Evolutionary conservation across 2,113 vertebrate genomes (phyloP).

Genomic region (Plestiodon gilberti): DNA sequence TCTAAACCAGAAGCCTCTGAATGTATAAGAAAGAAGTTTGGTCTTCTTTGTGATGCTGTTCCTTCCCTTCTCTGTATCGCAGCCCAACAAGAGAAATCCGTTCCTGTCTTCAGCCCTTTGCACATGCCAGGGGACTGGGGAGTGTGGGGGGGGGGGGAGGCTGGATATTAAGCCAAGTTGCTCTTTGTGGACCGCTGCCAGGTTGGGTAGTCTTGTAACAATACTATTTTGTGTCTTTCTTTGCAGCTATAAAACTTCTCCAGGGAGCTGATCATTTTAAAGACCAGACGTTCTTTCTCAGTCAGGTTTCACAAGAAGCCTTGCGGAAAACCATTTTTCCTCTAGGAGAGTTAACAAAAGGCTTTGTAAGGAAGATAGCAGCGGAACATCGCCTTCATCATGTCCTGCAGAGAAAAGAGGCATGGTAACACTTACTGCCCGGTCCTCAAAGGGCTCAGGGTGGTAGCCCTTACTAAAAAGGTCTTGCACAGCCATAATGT

Average conservation of each 20-base stretch:
- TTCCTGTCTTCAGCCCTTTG: too few relatives aligned
- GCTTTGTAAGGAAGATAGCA: slow-evolving; percentile 92
- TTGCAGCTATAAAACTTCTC: slow-evolving; percentile 86
- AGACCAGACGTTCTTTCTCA: slow-evolving; percentile 99
- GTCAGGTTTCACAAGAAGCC: slow-evolving; percentile 93
- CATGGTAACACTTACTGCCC: slow-evolving; percentile 70
- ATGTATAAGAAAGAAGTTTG: too few relatives aligned
- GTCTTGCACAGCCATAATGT: background rate
- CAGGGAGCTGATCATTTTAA: slow-evolving; percentile 89
- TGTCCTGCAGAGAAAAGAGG: slow-evolving; percentile 94
- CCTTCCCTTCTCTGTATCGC: too few relatives aligned
- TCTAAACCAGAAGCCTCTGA: too few relatives aligned
- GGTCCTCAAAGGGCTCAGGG: background rate
- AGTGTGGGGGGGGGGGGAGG: too few relatives aligned
- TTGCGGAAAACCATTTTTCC: slow-evolving; percentile 91
- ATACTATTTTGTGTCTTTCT: background rate
- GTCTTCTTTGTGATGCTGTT: too few relatives aligned
- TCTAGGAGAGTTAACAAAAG: slow-evolving; percentile 92
- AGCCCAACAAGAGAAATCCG: too few relatives aligned
- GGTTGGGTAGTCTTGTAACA: background rate
- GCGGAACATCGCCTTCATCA: slow-evolving; percentile 89
- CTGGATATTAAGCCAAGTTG: too few relatives aligned
- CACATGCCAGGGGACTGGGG: too few relatives aligned
- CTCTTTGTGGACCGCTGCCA: too few relatives aligned
- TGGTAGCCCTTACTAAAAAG: background rate